These are phyloP conservation scores for Nycticorax nycticorax DNA, from an alignment of 2,113 vertebrate species.

Conservation along the genomic window DNA sequence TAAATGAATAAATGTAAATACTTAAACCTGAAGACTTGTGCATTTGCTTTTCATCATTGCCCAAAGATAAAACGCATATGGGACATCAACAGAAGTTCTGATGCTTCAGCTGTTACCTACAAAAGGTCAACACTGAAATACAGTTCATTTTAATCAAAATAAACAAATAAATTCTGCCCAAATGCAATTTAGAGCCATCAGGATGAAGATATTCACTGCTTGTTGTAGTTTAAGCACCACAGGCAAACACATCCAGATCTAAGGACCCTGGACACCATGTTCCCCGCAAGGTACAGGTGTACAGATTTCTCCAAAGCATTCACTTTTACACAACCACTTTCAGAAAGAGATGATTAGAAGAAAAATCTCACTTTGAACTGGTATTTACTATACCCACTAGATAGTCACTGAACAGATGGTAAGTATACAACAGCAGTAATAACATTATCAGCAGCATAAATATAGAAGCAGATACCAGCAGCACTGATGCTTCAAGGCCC, in stretches of 20 bases:
- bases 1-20: background rate
- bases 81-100: background rate
- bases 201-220: background rate
- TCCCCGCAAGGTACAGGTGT: background rate
- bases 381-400: slow-evolving; percentile 39
- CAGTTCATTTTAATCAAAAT: background rate
- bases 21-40: background rate
- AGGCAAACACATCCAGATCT: background rate
- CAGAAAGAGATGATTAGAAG: slow-evolving; percentile 14
- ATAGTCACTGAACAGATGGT: slow-evolving; percentile 53
- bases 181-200: background rate
- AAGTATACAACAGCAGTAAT: background rate
- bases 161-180: background rate
- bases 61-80: background rate
- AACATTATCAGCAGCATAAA: slow-evolving; percentile 13
- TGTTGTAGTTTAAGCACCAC: background rate
- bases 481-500: background rate
- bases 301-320: background rate
- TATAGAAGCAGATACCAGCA: background rate
- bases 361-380: background rate
- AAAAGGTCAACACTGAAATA: background rate
- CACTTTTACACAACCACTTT: background rate
- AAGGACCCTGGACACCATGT: background rate
- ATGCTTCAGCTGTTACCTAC: background rate
- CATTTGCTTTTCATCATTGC: background rate